Conservation (phyloP, 2,113 vertebrate genomes). For the Daboia siamensis region DNA sequence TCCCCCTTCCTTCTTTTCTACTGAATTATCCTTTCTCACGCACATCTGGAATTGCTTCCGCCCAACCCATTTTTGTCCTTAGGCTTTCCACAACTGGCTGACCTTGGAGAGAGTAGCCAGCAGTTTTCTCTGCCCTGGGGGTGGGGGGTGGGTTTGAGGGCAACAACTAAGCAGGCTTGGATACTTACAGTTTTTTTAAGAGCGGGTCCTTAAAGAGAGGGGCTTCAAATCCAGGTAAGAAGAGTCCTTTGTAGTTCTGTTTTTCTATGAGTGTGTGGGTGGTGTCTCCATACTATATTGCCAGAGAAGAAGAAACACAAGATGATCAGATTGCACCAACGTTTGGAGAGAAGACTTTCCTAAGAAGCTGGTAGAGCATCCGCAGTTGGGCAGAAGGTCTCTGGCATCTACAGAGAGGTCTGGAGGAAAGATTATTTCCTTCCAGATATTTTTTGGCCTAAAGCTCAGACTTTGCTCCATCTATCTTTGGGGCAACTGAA, state of each 20-base stretch:
- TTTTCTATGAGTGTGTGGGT: slow-evolving; percentile 94
- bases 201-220: slow-evolving; percentile 76
- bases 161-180: not conserved
- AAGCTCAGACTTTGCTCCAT: not conserved
- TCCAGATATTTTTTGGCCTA: not conserved
- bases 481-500: not conserved
- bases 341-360: not conserved
- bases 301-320: not conserved
- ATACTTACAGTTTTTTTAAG: slow-evolving; percentile 83
- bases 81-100: not conserved
- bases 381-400: not conserved
- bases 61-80: not conserved
- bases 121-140: not conserved
- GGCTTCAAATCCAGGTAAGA: slow-evolving; percentile 81
- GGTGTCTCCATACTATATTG: slow-evolving; percentile 89
- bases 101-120: not conserved
- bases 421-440: not conserved
- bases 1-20: not conserved
- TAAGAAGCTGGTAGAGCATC: no score
- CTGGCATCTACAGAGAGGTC: not conserved
- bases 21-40: not conserved
- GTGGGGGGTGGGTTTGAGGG: not conserved
- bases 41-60: not conserved
- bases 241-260: slow-evolving; percentile 79
- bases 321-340: not conserved